A percentile compares a stretch with the other conserved stretches of the same genome.
phyloP scores from a whole-genome alignment of 2,888 invertebrate genomes.

The Philereme transversata region DNA sequence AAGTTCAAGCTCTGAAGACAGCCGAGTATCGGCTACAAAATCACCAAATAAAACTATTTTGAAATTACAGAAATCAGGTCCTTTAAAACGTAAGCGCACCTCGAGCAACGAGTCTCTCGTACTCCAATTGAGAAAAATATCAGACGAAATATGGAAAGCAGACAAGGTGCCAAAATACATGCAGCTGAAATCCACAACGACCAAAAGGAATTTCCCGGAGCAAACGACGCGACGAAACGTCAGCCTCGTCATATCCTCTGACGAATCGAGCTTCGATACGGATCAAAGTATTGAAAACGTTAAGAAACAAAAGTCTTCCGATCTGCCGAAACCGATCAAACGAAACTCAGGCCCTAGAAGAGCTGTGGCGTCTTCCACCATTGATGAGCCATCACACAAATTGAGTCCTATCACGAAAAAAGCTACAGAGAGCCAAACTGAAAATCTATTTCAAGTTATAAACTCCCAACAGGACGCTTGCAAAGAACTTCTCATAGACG shows the following conservation, averaged over 20 bases:
- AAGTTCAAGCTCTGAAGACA: background rate
- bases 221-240: background rate
- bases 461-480: background rate
- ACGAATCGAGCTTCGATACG: conserved; percentile 1
- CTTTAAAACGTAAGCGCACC: conserved; percentile 5
- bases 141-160: background rate
- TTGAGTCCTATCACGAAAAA: background rate
- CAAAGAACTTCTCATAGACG: conserved; percentile 25
- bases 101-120: background rate
- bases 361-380: background rate
- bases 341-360: background rate
- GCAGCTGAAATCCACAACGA: background rate
- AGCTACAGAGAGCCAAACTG: background rate
- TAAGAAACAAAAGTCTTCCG: background rate
- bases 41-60: background rate
- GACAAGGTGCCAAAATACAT: conserved; percentile 8
- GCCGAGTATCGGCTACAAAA: background rate
- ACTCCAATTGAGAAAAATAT: background rate
- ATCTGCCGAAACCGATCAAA: background rate
- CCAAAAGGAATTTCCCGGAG: background rate
- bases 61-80: background rate
- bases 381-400: background rate
- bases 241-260: conserved; percentile 4
- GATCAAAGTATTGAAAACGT: background rate
- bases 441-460: no score